Evolutionary conservation across 2,888 invertebrate species (phyloP), one percentile per base, ranked within the genome.

Genomic region (Tachystola acroxantha): DNA sequence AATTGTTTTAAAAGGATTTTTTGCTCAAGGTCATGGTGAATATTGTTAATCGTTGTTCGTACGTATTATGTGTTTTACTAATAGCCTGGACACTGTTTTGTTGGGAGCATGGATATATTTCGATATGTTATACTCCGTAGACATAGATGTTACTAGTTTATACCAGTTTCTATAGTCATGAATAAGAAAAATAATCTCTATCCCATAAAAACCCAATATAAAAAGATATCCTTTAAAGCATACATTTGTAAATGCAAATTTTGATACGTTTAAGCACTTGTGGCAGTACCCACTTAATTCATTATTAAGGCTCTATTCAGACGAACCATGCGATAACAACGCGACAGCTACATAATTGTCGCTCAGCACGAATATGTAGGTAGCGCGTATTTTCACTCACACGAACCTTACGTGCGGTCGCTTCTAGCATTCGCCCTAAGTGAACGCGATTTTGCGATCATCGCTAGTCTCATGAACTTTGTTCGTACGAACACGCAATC

Each of bases 151-250:
- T 14, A 41, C 45, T 45, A 45, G 53, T 45, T 43, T 27, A 37
- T 53, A 42, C 51, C 38, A 24, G 43, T 41, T 40, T 42, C 43
- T 45, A 49, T 42, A 33, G 50, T 54, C 47, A 57, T 68, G 70
- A 66, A 72, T 74, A 64, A 72, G 68, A 52, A 58, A 81, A 77
- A 76, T 82, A 79, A 80, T 84, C 82, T 82, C 81, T 60, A 53
- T 46, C 42, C 50, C 53, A 57, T 61, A 59, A 51, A 49, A 55
- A 45, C 50, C 43, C 38, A 41, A 43, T 37, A 51, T 40, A 57
- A 57, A 53, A 43, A 29, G 10, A 47, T 54, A 62, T 53, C 64
- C 54, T 67, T 64, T 37, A 39, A 79, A 72, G 71, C 76, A 73
- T 66, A 66, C 51, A 58, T 57, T 45, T 72, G 71, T 78, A 72